These are phyloP conservation scores for Sepiola atlantica DNA, from an alignment of 2,888 invertebrate genomes.

Conservation along the genomic window DNA sequence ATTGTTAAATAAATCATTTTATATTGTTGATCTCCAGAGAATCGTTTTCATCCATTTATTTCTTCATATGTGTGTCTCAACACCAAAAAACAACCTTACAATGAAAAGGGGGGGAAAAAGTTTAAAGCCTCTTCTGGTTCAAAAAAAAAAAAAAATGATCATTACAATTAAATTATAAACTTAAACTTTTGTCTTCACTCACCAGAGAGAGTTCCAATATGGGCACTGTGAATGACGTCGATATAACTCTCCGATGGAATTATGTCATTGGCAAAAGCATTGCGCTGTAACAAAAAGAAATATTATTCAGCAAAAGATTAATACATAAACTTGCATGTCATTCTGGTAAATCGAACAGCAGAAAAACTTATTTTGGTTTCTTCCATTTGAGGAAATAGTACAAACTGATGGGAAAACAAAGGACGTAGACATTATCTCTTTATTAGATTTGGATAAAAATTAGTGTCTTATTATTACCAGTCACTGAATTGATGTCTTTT, in stretches of 20 bases:
- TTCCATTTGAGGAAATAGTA: neutral
- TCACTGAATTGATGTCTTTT: neutral
- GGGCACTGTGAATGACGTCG: slow-evolving; percentile 82
- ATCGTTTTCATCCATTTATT: too few species aligned
- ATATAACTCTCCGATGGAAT: slow-evolving; percentile 89
- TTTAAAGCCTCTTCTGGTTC: too few species aligned
- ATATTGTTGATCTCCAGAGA: too few species aligned
- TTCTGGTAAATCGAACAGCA: neutral
- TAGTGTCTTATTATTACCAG: neutral
- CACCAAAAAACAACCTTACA: too few species aligned
- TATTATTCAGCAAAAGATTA: neutral
- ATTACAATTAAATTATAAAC: too few species aligned
- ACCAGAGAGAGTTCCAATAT: slow-evolving; percentile 81
- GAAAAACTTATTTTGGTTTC: neutral
- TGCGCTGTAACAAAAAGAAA: slow-evolving; percentile 77
- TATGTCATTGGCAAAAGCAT: slow-evolving; percentile 83
- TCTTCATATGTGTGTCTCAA: too few species aligned
- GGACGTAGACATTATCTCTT: neutral
- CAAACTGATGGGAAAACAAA: neutral
- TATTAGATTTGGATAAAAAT: neutral
- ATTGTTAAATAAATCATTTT: too few species aligned
- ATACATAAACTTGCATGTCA: neutral
- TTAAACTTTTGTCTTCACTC: slow-evolving; percentile 48
- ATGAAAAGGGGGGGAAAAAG: too few species aligned
- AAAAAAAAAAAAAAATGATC: too few species aligned